Percentiles rank a stretch among this genome's conserved stretches.
These are phyloP conservation scores for Hyaena hyaena DNA, from an alignment of 2,113 vertebrate species.

Conservation along the genomic window DNA sequence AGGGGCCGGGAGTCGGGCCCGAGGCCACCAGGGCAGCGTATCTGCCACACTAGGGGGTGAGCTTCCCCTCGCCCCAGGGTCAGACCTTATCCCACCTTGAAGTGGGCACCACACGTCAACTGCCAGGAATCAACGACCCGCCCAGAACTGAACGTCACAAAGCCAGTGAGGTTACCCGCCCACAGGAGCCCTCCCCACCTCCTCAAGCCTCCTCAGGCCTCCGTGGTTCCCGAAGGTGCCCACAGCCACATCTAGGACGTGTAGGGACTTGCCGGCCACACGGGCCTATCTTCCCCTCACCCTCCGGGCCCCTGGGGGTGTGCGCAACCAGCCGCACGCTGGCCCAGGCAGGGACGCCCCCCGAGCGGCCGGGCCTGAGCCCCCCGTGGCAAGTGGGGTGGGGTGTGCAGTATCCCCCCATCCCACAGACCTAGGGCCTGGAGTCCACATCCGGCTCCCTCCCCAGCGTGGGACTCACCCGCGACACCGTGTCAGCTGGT, in stretches of 20 bases:
- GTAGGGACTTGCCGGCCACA: accelerated
- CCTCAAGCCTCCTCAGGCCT: not conserved
- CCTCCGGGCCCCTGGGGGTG: not conserved
- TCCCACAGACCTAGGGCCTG: accelerated
- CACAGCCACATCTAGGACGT: accelerated
- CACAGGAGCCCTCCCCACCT: accelerated
- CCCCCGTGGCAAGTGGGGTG: not conserved
- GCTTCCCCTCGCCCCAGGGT: not conserved
- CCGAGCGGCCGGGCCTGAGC: not conserved
- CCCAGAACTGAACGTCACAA: not conserved
- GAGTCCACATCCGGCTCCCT: accelerated
- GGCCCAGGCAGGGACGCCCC: accelerated
- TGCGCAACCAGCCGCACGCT: accelerated
- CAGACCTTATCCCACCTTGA: not conserved
- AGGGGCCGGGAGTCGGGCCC: too few species aligned
- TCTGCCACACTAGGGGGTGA: not conserved
- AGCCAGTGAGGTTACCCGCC: not conserved
- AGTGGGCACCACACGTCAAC: accelerated
- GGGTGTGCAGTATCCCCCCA: accelerated
- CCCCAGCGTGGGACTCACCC: too few species aligned
- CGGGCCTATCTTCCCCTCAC: too few species aligned
- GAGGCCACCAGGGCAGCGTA: accelerated
- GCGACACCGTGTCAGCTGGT: accelerated
- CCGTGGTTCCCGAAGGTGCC: not conserved
- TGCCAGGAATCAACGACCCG: accelerated